A percentile compares a stretch with the other conserved stretches of the same genome.
phyloP scores from a whole-genome alignment of 2,888 invertebrate genomes.

The Mesorhabditis belari region DNA sequence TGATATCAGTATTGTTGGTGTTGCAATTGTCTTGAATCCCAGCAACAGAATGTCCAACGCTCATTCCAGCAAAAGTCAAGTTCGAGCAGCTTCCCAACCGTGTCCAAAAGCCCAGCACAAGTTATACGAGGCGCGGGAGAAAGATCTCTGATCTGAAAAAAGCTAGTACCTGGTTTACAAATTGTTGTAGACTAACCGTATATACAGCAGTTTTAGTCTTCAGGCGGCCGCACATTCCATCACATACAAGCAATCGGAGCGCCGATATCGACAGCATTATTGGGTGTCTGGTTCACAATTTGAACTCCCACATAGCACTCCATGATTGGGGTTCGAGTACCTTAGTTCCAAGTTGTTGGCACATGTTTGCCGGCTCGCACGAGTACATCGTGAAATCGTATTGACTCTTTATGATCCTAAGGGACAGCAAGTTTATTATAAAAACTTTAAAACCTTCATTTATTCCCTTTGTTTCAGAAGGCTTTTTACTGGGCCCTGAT shows the following conservation, averaged over 20 bases:
- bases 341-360: too few species aligned
- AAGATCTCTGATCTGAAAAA: too few species aligned
- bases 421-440: too few species aligned
- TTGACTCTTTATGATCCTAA: too few species aligned
- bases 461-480: too few species aligned
- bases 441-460: too few species aligned
- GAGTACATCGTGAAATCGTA: too few species aligned
- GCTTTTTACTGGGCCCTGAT: too few species aligned
- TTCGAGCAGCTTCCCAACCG: not conserved
- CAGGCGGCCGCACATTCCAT: slow-evolving; percentile 25
- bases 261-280: slow-evolving; percentile 13
- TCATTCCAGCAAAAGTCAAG: not conserved
- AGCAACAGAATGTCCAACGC: slow-evolving; percentile 25
- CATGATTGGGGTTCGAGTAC: slow-evolving; percentile 10
- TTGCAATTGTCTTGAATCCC: slow-evolving; percentile 24
- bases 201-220: not conserved
- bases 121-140: not conserved
- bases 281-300: slow-evolving; percentile 3
- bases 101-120: not conserved
- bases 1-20: slow-evolving; percentile 5
- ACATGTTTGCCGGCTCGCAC: too few species aligned
- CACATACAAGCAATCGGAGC: slow-evolving; percentile 16
- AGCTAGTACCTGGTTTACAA: too few species aligned
- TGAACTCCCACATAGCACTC: slow-evolving; percentile 28
- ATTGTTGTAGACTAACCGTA: too few species aligned